These are phyloP conservation scores for Trialeurodes vaporariorum DNA, from an alignment of 1,140 invertebrate genomes.

Conservation along the genomic window DNA sequence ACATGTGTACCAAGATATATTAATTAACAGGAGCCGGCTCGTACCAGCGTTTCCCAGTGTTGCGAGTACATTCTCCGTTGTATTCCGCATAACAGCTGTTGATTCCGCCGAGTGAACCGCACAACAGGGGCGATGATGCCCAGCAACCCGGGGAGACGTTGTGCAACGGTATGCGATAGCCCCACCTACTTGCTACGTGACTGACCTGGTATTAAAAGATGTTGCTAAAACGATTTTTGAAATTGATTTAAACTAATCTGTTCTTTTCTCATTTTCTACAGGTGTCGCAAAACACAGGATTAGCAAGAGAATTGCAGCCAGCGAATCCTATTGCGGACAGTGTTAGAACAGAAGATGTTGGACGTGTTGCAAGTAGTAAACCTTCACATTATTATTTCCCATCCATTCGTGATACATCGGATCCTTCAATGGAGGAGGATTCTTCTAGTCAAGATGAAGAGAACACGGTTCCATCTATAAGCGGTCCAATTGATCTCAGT, in stretches of 20 bases:
- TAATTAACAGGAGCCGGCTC: too few species aligned
- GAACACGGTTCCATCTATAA: not conserved
- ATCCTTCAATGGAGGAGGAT: conserved; percentile 11
- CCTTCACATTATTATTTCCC: conserved; percentile 36
- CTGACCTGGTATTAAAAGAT: too few species aligned
- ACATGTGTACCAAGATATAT: too few species aligned
- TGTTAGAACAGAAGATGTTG: conserved; percentile 23
- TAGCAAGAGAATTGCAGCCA: conserved; percentile 18
- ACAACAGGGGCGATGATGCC: too few species aligned
- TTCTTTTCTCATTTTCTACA: conserved; percentile 4
- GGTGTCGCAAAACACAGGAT: conserved; percentile 21
- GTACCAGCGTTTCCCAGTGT: too few species aligned
- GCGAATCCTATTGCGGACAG: conserved; percentile 16
- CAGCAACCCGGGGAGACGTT: too few species aligned
- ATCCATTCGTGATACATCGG: conserved; percentile 26
- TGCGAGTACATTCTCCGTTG: too few species aligned
- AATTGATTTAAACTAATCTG: not conserved
- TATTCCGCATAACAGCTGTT: too few species aligned
- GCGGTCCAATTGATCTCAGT: conserved; percentile 21
- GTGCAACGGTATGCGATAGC: too few species aligned
- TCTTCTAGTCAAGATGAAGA: conserved; percentile 7
- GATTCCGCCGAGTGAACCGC: too few species aligned
- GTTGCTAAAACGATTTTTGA: too few species aligned
- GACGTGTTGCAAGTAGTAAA: not conserved
- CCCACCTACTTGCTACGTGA: too few species aligned